Evolutionary conservation across 2,888 invertebrate genomes (phyloP).

Genomic region (Drosophila imparisetae): DNA sequence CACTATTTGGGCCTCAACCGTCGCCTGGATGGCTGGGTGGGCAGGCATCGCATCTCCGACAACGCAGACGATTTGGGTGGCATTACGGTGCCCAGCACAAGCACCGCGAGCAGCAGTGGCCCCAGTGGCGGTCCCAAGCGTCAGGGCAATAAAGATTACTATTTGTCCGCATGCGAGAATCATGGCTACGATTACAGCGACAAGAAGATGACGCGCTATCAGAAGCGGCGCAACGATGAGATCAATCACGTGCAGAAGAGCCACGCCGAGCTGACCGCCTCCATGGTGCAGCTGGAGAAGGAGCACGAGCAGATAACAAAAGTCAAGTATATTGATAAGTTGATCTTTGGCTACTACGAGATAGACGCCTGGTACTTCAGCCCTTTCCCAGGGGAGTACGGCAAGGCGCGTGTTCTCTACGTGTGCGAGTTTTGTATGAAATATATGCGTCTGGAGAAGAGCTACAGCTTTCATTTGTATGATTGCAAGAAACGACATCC

Average conservation of each 20-base stretch:
- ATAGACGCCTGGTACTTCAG: slow-evolving; percentile 99
- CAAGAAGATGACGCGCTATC: slow-evolving; percentile 96
- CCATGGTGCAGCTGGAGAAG: slow-evolving; percentile 97
- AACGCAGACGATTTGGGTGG: slow-evolving; percentile 87
- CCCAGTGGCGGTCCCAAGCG: slow-evolving; percentile 52
- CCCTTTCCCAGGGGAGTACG: slow-evolving; percentile 99
- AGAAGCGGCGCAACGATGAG: slow-evolving; percentile 98
- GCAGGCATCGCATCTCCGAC: slow-evolving; percentile 91
- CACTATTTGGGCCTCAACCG: slow-evolving; percentile 98
- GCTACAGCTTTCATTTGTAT: slow-evolving; percentile 93
- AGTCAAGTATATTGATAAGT: slow-evolving; percentile 84
- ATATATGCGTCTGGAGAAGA: slow-evolving; percentile 97
- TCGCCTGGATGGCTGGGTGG: slow-evolving; percentile 98
- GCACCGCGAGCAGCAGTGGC: slow-evolving; percentile 11
- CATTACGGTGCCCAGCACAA: slow-evolving; percentile 68
- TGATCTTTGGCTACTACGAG: slow-evolving; percentile 97
- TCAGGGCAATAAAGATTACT: slow-evolving; percentile 84
- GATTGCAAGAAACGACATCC: slow-evolving; percentile 96
- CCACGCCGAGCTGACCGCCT: slow-evolving; percentile 98
- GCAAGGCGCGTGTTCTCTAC: slow-evolving; percentile 94
- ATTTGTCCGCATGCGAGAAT: slow-evolving; percentile 60
- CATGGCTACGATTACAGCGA: slow-evolving; percentile 88
- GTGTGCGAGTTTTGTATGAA: slow-evolving; percentile 98
- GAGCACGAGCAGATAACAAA: slow-evolving; percentile 96
- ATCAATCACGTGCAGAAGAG: slow-evolving; percentile 99